phyloP scores from a whole-genome alignment of 2,888 invertebrate species.

The Drosophila atroscutellata region DNA sequence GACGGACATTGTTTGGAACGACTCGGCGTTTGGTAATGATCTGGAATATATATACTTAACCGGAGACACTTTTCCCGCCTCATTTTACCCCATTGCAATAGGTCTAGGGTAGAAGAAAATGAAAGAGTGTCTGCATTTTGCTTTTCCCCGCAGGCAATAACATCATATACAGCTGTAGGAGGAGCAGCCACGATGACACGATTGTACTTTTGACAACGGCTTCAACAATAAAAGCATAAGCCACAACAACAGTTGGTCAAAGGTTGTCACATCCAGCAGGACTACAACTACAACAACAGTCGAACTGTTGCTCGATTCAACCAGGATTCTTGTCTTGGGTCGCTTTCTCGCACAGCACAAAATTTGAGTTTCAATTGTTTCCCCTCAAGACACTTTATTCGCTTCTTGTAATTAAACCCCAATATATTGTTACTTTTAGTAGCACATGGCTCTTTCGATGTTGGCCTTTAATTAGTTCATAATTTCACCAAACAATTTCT shows the following conservation, averaged over 20 bases:
- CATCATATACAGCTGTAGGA: constrained; percentile 5
- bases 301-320: constrained; percentile 41
- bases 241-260: constrained; percentile 17
- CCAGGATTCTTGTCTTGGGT: constrained; percentile 19
- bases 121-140: constrained; percentile 24
- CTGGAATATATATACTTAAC: not conserved
- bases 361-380: not conserved
- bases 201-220: constrained; percentile 33
- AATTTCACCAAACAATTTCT: not conserved
- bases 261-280: constrained; percentile 21
- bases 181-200: constrained; percentile 13
- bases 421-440: not conserved
- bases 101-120: not conserved
- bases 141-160: constrained; percentile 6
- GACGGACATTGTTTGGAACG: not conserved
- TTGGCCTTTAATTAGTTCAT: not conserved
- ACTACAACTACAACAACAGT: constrained; percentile 25
- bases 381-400: not conserved
- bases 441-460: not conserved
- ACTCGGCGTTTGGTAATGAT: not conserved
- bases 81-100: not conserved
- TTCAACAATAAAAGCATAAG: constrained; percentile 13
- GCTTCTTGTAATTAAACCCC: not conserved
- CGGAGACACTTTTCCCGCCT: not conserved
- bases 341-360: not conserved